A percentile compares a stretch with the other conserved stretches of the same genome.
Evolutionary conservation across 2,888 invertebrate species (phyloP).

Genomic region (Spilosoma lubricipeda): DNA sequence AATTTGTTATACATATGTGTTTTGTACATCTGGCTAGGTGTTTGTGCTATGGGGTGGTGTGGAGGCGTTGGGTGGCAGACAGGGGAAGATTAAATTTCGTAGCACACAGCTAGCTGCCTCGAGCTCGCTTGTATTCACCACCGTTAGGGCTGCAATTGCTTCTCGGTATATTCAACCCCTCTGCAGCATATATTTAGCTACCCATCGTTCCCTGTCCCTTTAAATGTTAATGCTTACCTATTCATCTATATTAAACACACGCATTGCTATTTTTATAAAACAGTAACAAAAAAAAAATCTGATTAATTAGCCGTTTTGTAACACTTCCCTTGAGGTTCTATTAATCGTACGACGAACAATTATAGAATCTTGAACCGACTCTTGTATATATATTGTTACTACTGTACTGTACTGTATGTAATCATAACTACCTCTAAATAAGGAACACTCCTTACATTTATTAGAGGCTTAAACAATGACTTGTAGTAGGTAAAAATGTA

Average conservation of each 20-base stretch:
- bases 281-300: background rate
- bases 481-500: no score
- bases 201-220: slow-evolving; percentile 15
- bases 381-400: background rate
- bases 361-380: background rate
- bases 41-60: slow-evolving; percentile 44
- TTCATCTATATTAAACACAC: background rate
- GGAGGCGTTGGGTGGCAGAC: slow-evolving; percentile 72
- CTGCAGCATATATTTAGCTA: slow-evolving; percentile 36
- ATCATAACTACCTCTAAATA: background rate
- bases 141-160: slow-evolving; percentile 77
- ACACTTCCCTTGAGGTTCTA: background rate
- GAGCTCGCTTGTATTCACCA: slow-evolving; percentile 80
- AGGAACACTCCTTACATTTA: background rate
- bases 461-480: no score
- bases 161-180: slow-evolving; percentile 63
- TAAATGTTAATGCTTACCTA: background rate
- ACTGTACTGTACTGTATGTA: background rate
- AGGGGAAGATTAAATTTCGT: slow-evolving; percentile 84
- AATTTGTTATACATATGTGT: slow-evolving; percentile 52
- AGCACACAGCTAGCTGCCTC: slow-evolving; percentile 73
- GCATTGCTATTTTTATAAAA: background rate
- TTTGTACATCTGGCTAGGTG: slow-evolving; percentile 49
- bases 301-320: background rate
- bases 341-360: background rate